These are phyloP conservation scores for Monopterus albus DNA, from an alignment of 2,113 vertebrate species.

Conservation along the genomic window DNA sequence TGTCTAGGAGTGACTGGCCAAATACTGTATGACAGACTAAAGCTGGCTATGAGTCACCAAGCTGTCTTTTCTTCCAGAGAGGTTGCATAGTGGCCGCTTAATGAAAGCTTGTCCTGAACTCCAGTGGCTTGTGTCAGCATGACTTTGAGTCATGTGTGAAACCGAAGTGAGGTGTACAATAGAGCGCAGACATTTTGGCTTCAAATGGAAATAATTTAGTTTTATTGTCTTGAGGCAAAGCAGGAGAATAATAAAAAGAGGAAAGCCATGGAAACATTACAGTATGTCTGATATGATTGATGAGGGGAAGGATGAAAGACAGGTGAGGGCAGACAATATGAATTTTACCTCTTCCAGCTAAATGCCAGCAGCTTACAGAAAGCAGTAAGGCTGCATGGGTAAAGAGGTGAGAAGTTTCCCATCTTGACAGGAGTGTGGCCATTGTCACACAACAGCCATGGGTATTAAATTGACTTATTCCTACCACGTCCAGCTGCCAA, in stretches of 20 bases:
- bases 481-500: constrained; percentile 76
- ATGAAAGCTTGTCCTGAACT: constrained; percentile 33
- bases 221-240: constrained; percentile 14
- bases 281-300: constrained; percentile 44
- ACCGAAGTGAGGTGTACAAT: not conserved
- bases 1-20: constrained; percentile 36
- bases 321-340: constrained; percentile 22
- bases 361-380: constrained; percentile 43
- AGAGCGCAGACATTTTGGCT: not conserved
- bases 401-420: constrained; percentile 70
- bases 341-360: constrained; percentile 29
- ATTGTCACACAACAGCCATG: constrained; percentile 73
- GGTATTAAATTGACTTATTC: constrained; percentile 80
- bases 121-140: constrained; percentile 6
- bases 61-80: constrained; percentile 17
- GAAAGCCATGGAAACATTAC: constrained; percentile 19
- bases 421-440: constrained; percentile 67
- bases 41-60: constrained; percentile 40
- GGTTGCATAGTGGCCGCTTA: constrained; percentile 9
- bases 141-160: constrained; percentile 32
- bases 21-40: constrained; percentile 27
- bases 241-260: not conserved
- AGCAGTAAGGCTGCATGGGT: constrained; percentile 52
- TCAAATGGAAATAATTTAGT: constrained; percentile 28
- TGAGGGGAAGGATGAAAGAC: constrained; percentile 22